These are phyloP conservation scores for Euphonia xanthogaster DNA, from an alignment of 2,797 vertebrate genomes.

Conservation along the genomic window DNA sequence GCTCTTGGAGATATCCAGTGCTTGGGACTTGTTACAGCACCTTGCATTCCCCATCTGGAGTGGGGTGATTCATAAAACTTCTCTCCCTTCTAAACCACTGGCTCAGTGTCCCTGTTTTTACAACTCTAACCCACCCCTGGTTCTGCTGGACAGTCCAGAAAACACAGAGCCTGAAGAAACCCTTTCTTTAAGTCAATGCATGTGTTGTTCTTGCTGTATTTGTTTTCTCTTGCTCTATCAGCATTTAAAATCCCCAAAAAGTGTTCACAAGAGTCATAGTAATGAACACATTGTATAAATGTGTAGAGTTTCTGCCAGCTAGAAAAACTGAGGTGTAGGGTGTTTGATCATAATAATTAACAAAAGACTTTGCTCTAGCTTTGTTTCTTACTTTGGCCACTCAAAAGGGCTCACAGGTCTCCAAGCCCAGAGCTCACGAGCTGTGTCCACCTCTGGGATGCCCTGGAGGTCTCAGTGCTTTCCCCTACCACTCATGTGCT, in stretches of 20 bases:
- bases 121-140: not conserved
- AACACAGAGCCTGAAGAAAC: not conserved
- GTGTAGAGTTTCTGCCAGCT: not conserved
- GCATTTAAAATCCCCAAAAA: not conserved
- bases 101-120: not conserved
- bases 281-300: not conserved
- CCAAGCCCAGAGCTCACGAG: not conserved
- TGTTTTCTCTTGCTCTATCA: not conserved
- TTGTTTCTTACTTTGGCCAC: not conserved
- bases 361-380: not conserved
- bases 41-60: not conserved
- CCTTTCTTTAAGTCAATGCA: not conserved
- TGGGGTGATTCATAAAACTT: not conserved
- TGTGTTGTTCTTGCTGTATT: not conserved
- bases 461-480: rapidly evolving
- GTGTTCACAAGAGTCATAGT: not conserved
- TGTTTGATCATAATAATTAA: not conserved
- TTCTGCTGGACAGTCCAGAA: not conserved
- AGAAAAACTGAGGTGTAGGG: not conserved
- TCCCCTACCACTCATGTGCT: rapidly evolving
- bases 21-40: not conserved
- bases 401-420: not conserved
- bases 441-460: not conserved
- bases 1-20: not conserved
- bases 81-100: not conserved